Conservation (phyloP, 2,113 vertebrate species). For the Tautogolabrus adspersus region DNA sequence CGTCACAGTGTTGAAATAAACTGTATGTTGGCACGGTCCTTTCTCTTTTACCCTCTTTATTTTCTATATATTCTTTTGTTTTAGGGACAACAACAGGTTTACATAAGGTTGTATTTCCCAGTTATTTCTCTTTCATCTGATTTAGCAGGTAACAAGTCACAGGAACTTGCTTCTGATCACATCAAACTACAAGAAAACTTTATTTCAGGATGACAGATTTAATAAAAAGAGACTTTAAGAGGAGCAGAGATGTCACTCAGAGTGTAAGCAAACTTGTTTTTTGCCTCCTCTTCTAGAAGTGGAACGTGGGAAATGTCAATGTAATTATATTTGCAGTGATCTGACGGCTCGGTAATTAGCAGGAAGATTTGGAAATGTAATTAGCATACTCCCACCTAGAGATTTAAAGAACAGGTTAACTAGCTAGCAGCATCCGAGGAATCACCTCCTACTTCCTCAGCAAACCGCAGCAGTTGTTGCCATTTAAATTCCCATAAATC, state of each 20-base stretch:
- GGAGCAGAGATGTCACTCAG: conserved; percentile 10
- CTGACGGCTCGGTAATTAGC: conserved; percentile 61
- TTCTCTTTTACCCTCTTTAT: not conserved
- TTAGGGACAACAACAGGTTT: not conserved
- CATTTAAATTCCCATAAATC: conserved; percentile 60
- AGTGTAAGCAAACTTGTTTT: conserved; percentile 8
- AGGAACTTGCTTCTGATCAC: not conserved
- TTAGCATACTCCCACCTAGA: conserved; percentile 50
- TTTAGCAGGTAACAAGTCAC: conserved; percentile 8
- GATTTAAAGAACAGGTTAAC: conserved; percentile 59
- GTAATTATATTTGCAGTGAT: conserved; percentile 59
- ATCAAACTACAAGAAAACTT: not conserved
- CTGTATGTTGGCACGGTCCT: too few species aligned
- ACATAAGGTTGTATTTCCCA: not conserved
- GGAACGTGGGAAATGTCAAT: conserved; percentile 48
- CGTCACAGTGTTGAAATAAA: not conserved
- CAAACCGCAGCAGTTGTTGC: conserved; percentile 15
- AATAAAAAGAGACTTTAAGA: conserved; percentile 13
- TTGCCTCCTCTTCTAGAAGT: conserved; percentile 5
- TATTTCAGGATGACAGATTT: not conserved
- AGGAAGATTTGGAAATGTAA: conserved; percentile 48
- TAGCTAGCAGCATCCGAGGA: conserved; percentile 25
- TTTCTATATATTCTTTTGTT: not conserved
- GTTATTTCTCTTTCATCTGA: not conserved
- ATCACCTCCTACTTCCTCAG: conserved; percentile 28